Percentiles rank a stretch among this genome's conserved stretches.
Conservation (phyloP, 2,113 vertebrate genomes). For the Chaetodon trifascialis region DNA sequence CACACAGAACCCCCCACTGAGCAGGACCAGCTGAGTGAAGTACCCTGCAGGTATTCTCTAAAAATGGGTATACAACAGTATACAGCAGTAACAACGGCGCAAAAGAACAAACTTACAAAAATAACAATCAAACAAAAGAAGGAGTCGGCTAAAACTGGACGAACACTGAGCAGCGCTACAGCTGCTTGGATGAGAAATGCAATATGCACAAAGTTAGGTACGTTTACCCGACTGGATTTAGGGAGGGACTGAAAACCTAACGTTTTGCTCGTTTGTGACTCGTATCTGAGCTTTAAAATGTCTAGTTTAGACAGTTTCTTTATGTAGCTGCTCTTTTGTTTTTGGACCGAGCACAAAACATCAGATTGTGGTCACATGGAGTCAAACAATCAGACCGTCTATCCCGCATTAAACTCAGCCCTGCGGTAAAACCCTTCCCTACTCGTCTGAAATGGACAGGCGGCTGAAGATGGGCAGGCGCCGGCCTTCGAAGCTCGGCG, state of each 20-base stretch:
- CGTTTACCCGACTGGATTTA: conserved; percentile 40
- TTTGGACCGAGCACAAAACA: not conserved
- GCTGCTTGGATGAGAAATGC: conserved; percentile 79
- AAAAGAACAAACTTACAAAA: conserved; percentile 18
- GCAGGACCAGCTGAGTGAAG: conserved; percentile 45
- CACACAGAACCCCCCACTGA: conserved; percentile 65
- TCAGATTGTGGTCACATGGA: conserved; percentile 6
- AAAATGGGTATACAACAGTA: conserved; percentile 86
- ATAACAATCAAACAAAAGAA: conserved; percentile 7
- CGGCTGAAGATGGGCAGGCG: conserved; percentile 88
- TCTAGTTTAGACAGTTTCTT: not conserved
- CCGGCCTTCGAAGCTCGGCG: conserved; percentile 78
- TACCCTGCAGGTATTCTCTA: conserved; percentile 58
- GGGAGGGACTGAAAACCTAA: conserved; percentile 13
- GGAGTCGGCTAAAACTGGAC: conserved; percentile 73
- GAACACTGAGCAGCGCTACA: conserved; percentile 77
- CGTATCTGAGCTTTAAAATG: not conserved
- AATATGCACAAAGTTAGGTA: conserved; percentile 83
- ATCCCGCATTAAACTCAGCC: conserved; percentile 35
- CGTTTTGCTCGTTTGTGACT: conserved; percentile 18
- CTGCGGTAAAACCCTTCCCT: conserved; percentile 45
- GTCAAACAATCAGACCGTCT: conserved; percentile 13
- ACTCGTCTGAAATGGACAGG: conserved; percentile 84
- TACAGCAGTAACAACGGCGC: conserved; percentile 75
- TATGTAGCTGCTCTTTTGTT: not conserved